Base-by-base conservation (phyloP, 2,113 vertebrate genomes). In the Oxyruncus cristatus region DNA sequence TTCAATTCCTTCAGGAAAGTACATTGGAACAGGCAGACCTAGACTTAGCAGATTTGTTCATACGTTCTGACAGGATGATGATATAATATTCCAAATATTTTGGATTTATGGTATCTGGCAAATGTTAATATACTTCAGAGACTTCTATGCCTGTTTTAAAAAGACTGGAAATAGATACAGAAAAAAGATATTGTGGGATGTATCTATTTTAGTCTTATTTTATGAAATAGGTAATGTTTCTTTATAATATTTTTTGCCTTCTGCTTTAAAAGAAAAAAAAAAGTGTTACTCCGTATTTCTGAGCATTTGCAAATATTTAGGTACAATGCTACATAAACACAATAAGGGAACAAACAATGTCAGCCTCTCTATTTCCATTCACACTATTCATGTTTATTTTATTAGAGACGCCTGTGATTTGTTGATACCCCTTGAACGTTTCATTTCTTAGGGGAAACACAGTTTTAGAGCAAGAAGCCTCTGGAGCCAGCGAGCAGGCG, bases 391-490 rank as follows among this genome's bases (percentile, higher is more conserved):
- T 15, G 21, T 88, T 87, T 74, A 53, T 89, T 92, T 95, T 65
- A 84, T 88, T 95, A 79, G 88, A 79, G 50, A 62, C 14, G 22
- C 35, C 33, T 65, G 12, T 27, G 52, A 88, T 94, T 89, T 95
- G 94, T 70, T 92, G 55, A 76, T 93, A 19, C 7, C 50, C 22
- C 46, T 52, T 77, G 47, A 76, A 68, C 1, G 15, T 33, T 92
- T 65, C 14, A 63, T 77, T 39, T 92, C 39, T 77, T 72, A 41
- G 39, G 56, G 66, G 82, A 94, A 52, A 86, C 66, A 77, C 6
- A 85, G 84, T 47, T 92, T 63, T 61, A 94, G 77, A 96, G 66
- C 42, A 93, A 81, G 92, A 65, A 82, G 88, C 79, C 66, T 80
- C 83, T 44, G 74, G 87, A 95, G 77, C 14, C 56, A 87, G 84